Percentiles rank a stretch among this genome's conserved stretches.
Conservation (phyloP, 2,888 invertebrate species). For the Drosophila paucipuncta region DNA sequence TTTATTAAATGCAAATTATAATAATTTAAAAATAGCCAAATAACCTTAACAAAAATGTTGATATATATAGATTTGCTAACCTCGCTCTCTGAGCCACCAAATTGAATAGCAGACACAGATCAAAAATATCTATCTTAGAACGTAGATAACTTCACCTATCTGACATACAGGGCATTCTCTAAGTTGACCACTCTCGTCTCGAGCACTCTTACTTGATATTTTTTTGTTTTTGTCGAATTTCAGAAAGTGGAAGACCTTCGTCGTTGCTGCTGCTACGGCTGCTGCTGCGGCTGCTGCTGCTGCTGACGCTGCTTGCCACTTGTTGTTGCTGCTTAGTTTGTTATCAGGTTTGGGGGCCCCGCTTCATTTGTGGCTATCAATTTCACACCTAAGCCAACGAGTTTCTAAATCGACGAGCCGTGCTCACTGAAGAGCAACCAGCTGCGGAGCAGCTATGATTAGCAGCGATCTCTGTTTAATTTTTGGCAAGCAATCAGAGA, state of each 20-base stretch:
- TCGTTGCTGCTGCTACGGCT: slow-evolving; percentile 45
- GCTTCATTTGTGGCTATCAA: slow-evolving; percentile 69
- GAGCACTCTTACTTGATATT: slow-evolving; percentile 7
- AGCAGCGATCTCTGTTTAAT: slow-evolving; percentile 6
- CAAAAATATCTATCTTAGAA: neutral
- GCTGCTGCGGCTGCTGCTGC: slow-evolving; percentile 22
- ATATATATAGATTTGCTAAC: neutral
- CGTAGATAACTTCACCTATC: no score
- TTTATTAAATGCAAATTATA: neutral
- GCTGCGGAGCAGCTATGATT: slow-evolving; percentile 30
- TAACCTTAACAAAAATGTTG: neutral
- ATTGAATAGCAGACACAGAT: neutral
- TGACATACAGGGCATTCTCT: neutral
- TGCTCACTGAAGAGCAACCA: slow-evolving; percentile 15
- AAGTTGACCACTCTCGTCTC: neutral
- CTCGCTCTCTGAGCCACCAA: neutral
- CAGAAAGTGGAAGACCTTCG: slow-evolving; percentile 83
- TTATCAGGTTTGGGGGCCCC: slow-evolving; percentile 64
- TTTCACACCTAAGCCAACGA: slow-evolving; percentile 75
- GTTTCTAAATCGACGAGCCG: slow-evolving; percentile 47
- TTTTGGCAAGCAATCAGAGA: slow-evolving; percentile 19
- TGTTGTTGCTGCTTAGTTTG: slow-evolving; percentile 68
- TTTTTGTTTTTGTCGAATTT: slow-evolving; percentile 64
- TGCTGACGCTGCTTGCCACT: slow-evolving; percentile 49
- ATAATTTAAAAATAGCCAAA: neutral